Conservation (phyloP, 1,140 invertebrate species). For the Pantala flavescens region DNA sequence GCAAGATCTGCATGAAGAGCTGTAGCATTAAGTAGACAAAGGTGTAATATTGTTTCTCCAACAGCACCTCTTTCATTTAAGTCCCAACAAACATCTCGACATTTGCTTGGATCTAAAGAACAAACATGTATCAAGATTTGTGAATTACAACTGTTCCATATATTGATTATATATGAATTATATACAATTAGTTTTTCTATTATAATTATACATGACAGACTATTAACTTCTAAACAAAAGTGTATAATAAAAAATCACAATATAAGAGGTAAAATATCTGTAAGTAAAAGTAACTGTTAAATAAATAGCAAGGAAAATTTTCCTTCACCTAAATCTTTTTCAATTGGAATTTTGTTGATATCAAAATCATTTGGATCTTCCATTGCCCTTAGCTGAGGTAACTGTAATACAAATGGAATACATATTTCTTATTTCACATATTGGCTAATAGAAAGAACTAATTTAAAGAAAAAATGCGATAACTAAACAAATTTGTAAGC, state of each 20-base stretch:
- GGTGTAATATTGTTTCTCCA: conserved; percentile 87
- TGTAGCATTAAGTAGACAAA: conserved; percentile 85
- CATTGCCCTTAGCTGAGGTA: conserved; percentile 59
- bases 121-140: too few relatives aligned
- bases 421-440: conserved; percentile 7
- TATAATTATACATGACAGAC: too few relatives aligned
- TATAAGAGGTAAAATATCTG: too few relatives aligned
- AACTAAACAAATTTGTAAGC: too few relatives aligned
- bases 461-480: too few relatives aligned
- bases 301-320: too few relatives aligned
- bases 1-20: conserved; percentile 86
- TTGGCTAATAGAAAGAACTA: too few relatives aligned
- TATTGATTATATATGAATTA: not conserved
- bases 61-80: conserved; percentile 86
- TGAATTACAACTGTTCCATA: not conserved
- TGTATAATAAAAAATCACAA: too few relatives aligned
- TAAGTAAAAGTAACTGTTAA: too few relatives aligned
- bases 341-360: conserved; percentile 58
- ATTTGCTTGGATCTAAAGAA: conserved; percentile 47
- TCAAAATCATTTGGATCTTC: conserved; percentile 61
- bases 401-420: conserved; percentile 33
- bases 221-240: too few relatives aligned
- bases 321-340: conserved; percentile 19
- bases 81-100: conserved; percentile 85
- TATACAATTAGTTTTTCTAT: too few relatives aligned